Evolutionary conservation across 2,113 vertebrate species (phyloP), one percentile per base, ranked within the genome.

Genomic region (Hemiprocne comata): DNA sequence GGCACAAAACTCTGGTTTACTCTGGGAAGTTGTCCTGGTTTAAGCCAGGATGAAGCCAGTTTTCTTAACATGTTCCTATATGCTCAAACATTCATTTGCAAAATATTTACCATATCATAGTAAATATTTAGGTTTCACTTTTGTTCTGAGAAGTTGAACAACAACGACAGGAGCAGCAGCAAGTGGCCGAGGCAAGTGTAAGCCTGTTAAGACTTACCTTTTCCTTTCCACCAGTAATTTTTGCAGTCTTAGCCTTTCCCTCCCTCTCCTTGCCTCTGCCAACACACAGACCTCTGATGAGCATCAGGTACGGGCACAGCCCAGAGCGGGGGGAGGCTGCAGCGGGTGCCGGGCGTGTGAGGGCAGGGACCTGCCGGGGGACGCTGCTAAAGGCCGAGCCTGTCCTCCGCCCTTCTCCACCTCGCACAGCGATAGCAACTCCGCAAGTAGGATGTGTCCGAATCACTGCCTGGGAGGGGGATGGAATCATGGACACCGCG

Each of bases 211-310:
- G 54, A 7, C 17, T 34, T 18, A 53, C 18, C 40, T 66, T 87
- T 50, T 11, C 17, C 25, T 46, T 64, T 46, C 62, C 20, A 25
- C 12, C n/a, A 3, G 16, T 7, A 1, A 55, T 79, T 72, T 51
- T 61, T 21, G 26, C 4, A 11, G 13, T 2, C 6, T 31, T 4
- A 5, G 29, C 87, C 36, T 14, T 48, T 38, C 48, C 34, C 38
- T 2, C 7, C 25, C 7, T 14, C 65, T 48, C 53, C 58, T 29
- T 25, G 3, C 28, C 40, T 29, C 46, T 14, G 34, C 55, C 48
- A 13, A 2, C 15, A 13, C 28, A 5, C 6, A 2, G 25, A 55
- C 44, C 69, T 64, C 54, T 1, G 33, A 33, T 0, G 54, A 48
- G 40, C 70, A 33, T 0, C 58, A 7, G 42, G 15, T 9, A 65